Evolutionary conservation across 2,888 invertebrate species (phyloP), one percentile per base, ranked within the genome.

Genomic region (Tachina fera): DNA sequence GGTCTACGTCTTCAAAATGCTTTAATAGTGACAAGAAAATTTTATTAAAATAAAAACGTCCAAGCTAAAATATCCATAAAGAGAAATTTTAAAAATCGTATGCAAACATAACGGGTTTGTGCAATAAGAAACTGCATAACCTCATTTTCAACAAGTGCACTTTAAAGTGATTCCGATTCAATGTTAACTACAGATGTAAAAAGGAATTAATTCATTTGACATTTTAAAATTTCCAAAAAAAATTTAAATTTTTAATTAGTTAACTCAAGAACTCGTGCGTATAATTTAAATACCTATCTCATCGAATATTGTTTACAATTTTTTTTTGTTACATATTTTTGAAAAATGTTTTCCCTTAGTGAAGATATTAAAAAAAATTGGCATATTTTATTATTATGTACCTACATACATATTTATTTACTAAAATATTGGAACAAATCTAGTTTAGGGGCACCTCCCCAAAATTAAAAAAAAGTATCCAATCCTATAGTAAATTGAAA

Each of bases 81-180:
- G 43, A 39, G 13, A 68, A 49, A 9, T 49, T 72, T 76, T 43
- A 19, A 80, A 84, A 80, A 65, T 76, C 39, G 47, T 39, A 70
- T 47, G 9, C 41, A 70, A 71, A 58, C 31, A 63, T 86, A 83
- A 86, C 86, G 83, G 83, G 76, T 67, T 86, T 86, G 83, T 83
- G 72, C 61, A 83, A 83, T 47, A 67, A 68, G 60, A 53, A 47
- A 61, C 31, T 74, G 70, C 72, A 83, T 86, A 86, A 86, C 86
- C 83, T 77, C 53, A 83, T 43, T 72, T 83, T 68, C 13, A 67
- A 22, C 51, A 71, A 83, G 16, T 80, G 80, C 80, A 80, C 9
- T 84, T 76, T 8, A 6, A 31, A 31, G 61, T 61, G 41, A 56
- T 49, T 70, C 63, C 3, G 14, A 67, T 75, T 61, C 61, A 82